Percentiles rank a stretch among this genome's conserved stretches.
phyloP scores from a whole-genome alignment of 2,797 vertebrate genomes.

The Melanotaenia nigrans region DNA sequence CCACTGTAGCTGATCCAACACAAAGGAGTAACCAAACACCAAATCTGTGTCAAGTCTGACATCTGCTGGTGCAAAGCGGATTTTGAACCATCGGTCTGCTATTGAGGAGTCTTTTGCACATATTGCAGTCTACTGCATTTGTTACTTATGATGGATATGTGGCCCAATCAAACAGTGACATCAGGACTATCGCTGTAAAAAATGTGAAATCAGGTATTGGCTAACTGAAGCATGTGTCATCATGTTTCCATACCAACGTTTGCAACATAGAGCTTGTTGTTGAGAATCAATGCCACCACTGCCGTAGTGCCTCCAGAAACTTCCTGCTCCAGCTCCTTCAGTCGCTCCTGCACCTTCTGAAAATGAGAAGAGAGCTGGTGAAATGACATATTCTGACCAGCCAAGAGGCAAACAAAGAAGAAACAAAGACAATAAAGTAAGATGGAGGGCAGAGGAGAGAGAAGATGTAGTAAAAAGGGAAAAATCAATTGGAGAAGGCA shows the following conservation, averaged over 20 bases:
- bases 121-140: background rate
- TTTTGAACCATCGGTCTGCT: background rate
- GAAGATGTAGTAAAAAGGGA: background rate
- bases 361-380: slow-evolving; percentile 89
- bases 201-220: background rate
- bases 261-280: slow-evolving; percentile 94
- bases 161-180: background rate
- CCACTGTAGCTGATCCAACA: background rate
- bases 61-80: slow-evolving; percentile 56
- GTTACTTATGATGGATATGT: background rate
- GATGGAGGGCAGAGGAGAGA: background rate
- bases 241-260: slow-evolving; percentile 87
- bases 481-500: background rate
- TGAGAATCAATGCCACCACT: slow-evolving; percentile 92
- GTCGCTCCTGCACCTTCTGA: slow-evolving; percentile 92
- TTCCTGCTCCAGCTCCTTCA: slow-evolving; percentile 92
- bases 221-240: background rate
- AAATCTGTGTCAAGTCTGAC: slow-evolving; percentile 54
- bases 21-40: background rate
- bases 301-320: slow-evolving; percentile 94
- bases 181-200: background rate
- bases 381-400: slow-evolving; percentile 83
- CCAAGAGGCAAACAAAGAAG: background rate
- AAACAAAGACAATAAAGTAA: background rate
- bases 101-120: background rate